These are phyloP conservation scores for Tichodroma muraria DNA, from an alignment of 2,113 vertebrate species.

Conservation along the genomic window DNA sequence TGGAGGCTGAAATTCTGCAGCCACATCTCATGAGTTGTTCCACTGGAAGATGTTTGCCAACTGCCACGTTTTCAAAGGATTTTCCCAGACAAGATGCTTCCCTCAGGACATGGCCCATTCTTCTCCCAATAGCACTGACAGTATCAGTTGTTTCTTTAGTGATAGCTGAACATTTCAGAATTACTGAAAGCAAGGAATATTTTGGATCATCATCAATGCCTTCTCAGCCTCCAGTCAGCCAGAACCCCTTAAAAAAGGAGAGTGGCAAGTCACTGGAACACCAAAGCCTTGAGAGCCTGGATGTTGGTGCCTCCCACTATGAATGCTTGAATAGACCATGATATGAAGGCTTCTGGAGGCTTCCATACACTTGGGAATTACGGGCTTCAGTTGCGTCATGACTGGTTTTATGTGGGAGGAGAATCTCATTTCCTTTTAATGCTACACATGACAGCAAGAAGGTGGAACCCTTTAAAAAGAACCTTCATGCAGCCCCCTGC, in stretches of 20 bases:
- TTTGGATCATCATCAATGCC: neutral
- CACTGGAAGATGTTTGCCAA: neutral
- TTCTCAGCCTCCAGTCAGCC: neutral
- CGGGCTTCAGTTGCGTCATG: neutral
- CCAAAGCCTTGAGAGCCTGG: neutral
- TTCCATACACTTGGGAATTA: neutral
- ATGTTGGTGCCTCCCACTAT: neutral
- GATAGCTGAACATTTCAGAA: neutral
- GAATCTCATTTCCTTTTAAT: neutral
- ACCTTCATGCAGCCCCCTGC: neutral
- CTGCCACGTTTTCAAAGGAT: neutral
- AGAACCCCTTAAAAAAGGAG: neutral
- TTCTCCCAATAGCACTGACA: neutral
- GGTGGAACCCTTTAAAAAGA: neutral
- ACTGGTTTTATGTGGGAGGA: neutral
- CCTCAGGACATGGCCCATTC: neutral
- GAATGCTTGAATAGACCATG: neutral
- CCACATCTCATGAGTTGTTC: neutral
- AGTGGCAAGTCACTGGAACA: neutral
- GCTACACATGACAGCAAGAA: neutral
- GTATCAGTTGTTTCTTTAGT: neutral
- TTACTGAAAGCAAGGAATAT: neutral
- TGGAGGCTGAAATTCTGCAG: neutral
- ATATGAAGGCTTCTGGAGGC: neutral
- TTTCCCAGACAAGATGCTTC: neutral